A percentile compares a stretch with the other conserved stretches of the same genome.
phyloP scores from a whole-genome alignment of 2,113 vertebrate genomes.

The Austrofundulus limnaeus region DNA sequence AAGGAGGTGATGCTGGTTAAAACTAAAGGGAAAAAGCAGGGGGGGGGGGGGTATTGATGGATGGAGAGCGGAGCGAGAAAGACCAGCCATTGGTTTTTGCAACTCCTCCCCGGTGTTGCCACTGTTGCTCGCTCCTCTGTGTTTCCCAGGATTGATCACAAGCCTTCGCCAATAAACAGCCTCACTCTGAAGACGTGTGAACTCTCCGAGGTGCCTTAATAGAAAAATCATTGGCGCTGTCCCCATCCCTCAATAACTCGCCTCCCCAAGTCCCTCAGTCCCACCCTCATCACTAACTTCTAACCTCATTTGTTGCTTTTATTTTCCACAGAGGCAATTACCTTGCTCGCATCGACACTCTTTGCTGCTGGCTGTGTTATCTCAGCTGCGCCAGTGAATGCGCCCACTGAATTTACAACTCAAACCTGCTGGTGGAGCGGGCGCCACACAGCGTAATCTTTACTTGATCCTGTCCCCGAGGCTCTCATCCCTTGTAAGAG shows the following conservation, averaged over 20 bases:
- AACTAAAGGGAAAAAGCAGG: not conserved
- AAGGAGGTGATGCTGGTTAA: not conserved
- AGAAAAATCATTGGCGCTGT: slow-evolving; percentile 56
- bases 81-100: slow-evolving; percentile 3
- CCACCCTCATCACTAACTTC: slow-evolving; percentile 61
- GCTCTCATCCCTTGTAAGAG: slow-evolving; percentile 50
- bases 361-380: slow-evolving; percentile 44
- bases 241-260: slow-evolving; percentile 52
- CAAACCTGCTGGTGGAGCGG: slow-evolving; percentile 41
- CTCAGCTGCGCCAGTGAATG: slow-evolving; percentile 24
- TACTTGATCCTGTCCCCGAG: slow-evolving; percentile 36
- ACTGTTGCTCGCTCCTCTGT: slow-evolving; percentile 28
- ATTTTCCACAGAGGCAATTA: slow-evolving; percentile 54
- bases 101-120: slow-evolving; percentile 16
- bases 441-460: slow-evolving; percentile 39
- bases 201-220: slow-evolving; percentile 38
- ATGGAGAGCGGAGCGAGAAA: slow-evolving; percentile 2
- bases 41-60: not conserved
- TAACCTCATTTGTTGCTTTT: slow-evolving; percentile 67
- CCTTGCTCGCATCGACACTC: slow-evolving; percentile 39
- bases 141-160: slow-evolving; percentile 35
- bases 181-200: slow-evolving; percentile 32
- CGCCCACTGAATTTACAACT: slow-evolving; percentile 51
- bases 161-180: slow-evolving; percentile 37
- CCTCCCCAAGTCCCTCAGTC: slow-evolving; percentile 56